Base-by-base conservation (phyloP, 2,888 invertebrate species). In the Dryobota labecula region DNA sequence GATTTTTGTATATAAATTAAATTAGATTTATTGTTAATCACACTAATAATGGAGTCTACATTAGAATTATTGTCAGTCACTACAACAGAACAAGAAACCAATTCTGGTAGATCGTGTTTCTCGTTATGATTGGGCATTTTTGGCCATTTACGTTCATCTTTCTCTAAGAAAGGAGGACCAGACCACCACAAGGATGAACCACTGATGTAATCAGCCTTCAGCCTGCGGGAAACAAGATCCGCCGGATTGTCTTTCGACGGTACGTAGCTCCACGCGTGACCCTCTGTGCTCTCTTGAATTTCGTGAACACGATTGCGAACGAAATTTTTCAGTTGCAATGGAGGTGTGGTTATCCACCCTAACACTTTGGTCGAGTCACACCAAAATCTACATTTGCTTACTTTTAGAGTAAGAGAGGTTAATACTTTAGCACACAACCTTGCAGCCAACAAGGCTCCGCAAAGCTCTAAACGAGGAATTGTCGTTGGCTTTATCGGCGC, bases 21-120 rank as follows among this genome's bases (percentile, higher is more conserved):
- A 11, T 18, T 56, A 56, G 56, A 56, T 38, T 36, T 56, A 56
- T 36, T 58, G n/a, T 58, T 58, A 43, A 57, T 57, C 9, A 57
- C 15, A 24, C 36, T 41, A 36, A 9, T 13, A 8, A 41, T 57
- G 1, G 20, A 24, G 18, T 57, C 57, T 41, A 41, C 36, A n/a
- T 24, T 7, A 57, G 24, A n/a, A 24, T 7, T 2, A 57, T 8
- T 57, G 24, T 24, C 24, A 57, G 36, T 11, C 8, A 41, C 57
- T 24, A 56, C 20, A 2, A 38, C 38, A 41, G 30, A n/a, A 56
- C 33, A 57, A 24, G 36, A 24, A 15, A 60, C 27, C 3, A 45
- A 43, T 11, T 49, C 61, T 27, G 49, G 47, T 47, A 61, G 61
- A 47, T 47, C 61, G 3, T 11, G 20, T n/a, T 15, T 47, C 45